phyloP scores from a whole-genome alignment of 1,140 invertebrate genomes.

The Atopsyche davidsoni region DNA sequence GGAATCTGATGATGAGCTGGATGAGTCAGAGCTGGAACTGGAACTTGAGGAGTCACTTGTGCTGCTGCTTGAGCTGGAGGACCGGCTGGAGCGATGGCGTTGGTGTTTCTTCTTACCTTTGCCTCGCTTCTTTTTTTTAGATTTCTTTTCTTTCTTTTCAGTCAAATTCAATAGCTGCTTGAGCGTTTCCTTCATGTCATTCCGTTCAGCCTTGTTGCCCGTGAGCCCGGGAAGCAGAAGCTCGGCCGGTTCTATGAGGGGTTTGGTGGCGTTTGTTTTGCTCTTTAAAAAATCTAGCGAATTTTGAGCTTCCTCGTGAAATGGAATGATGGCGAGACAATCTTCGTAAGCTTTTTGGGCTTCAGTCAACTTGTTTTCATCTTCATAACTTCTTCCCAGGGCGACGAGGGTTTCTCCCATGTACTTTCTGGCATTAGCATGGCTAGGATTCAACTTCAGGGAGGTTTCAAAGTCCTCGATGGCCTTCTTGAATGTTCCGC shows the following conservation, averaged over 20 bases:
- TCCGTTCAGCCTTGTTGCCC: constrained; percentile 46
- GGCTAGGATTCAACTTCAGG: constrained; percentile 77
- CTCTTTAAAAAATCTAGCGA: constrained; percentile 71
- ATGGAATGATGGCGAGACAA: constrained; percentile 71
- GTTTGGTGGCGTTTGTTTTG: constrained; percentile 52
- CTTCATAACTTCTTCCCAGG: constrained; percentile 73
- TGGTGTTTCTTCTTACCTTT: constrained; percentile 62
- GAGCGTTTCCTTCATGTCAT: constrained; percentile 60
- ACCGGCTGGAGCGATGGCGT: constrained; percentile 60
- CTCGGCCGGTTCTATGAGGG: constrained; percentile 54
- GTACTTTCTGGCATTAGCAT: constrained; percentile 92
- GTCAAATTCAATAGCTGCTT: constrained; percentile 55
- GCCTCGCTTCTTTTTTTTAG: constrained; percentile 67
- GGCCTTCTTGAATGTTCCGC: constrained; percentile 86
- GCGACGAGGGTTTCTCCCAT: constrained; percentile 88
- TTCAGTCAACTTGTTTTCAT: constrained; percentile 78
- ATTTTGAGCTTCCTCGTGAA: constrained; percentile 77
- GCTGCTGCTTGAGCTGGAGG: constrained; percentile 56
- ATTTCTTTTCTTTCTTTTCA: constrained; percentile 61
- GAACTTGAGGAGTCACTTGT: constrained; percentile 59
- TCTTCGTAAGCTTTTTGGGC: constrained; percentile 78
- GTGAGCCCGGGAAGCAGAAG: constrained; percentile 50
- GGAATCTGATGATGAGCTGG: constrained; percentile 43
- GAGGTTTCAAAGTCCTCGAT: constrained; percentile 92
- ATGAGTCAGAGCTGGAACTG: constrained; percentile 49